Evolutionary conservation across 2,797 vertebrate genomes (phyloP).

Genomic region (Pterois miles): DNA sequence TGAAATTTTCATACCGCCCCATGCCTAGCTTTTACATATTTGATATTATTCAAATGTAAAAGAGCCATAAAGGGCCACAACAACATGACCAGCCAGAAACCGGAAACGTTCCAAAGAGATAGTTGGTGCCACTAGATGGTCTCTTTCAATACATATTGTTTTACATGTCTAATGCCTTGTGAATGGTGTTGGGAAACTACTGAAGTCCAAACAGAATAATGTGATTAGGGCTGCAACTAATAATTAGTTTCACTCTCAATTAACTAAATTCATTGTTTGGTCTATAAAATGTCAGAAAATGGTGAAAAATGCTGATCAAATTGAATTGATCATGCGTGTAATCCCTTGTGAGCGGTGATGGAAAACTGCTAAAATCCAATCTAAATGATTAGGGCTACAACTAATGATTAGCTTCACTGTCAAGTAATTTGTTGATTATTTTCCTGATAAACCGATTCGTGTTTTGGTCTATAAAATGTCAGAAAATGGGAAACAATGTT

Average conservation of each 20-base stretch:
- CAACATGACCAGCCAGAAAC: no score
- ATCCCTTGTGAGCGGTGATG: slow-evolving; percentile 4
- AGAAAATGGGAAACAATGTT: no score
- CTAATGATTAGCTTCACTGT: background rate
- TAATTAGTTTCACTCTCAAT: no score
- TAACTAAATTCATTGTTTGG: no score
- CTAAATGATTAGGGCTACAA: background rate
- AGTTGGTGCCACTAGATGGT: background rate
- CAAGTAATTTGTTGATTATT: no score
- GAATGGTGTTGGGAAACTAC: slow-evolving; percentile 5
- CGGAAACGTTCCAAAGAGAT: background rate
- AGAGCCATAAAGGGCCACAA: no score
- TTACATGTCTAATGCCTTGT: slow-evolving; percentile 3
- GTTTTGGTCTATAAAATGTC: no score
- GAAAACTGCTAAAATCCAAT: slow-evolving; percentile 12
- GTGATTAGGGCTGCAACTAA: slow-evolving; percentile 5
- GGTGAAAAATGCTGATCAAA: no score
- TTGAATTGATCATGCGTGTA: slow-evolving; percentile 3
- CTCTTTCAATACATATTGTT: background rate
- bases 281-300: no score
- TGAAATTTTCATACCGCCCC: no score
- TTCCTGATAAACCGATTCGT: no score
- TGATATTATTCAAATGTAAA: background rate
- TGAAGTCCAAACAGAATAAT: background rate
- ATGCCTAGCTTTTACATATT: background rate